Conservation (phyloP, 2,888 invertebrate genomes). For the Hanleya hanleyi region DNA sequence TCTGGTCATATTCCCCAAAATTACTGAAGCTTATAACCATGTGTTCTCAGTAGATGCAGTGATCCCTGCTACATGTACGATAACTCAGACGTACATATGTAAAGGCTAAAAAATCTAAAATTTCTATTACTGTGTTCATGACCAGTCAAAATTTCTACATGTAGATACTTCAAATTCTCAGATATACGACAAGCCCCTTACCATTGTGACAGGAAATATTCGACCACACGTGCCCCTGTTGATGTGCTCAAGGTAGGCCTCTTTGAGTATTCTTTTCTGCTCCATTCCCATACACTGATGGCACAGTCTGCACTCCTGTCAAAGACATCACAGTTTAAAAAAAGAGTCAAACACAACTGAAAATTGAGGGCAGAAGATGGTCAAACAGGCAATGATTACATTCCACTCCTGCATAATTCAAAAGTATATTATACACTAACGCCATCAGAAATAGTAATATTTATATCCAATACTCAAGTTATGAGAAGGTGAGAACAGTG, state of each 20-base stretch:
- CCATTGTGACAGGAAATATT: conserved; percentile 82
- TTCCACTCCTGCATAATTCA: too few species aligned
- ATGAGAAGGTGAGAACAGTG: too few species aligned
- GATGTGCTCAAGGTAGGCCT: conserved; percentile 86
- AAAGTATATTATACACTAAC: too few species aligned
- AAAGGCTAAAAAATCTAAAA: neutral
- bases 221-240: conserved; percentile 87
- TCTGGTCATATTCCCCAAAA: too few species aligned
- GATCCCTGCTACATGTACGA: too few species aligned
- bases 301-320: conserved; percentile 83
- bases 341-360: too few species aligned
- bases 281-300: conserved; percentile 82
- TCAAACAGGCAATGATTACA: too few species aligned
- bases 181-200: conserved; percentile 29
- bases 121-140: neutral
- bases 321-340: conserved; percentile 1
- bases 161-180: neutral
- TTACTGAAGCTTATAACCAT: neutral
- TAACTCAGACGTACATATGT: too few species aligned
- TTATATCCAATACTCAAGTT: too few species aligned
- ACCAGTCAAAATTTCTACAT: neutral
- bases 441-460: too few species aligned
- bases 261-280: conserved; percentile 78
- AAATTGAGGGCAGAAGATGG: too few species aligned
- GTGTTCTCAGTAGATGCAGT: too few species aligned